Base-by-base conservation (phyloP, 2,888 invertebrate genomes). In the Diarsia brunnea region DNA sequence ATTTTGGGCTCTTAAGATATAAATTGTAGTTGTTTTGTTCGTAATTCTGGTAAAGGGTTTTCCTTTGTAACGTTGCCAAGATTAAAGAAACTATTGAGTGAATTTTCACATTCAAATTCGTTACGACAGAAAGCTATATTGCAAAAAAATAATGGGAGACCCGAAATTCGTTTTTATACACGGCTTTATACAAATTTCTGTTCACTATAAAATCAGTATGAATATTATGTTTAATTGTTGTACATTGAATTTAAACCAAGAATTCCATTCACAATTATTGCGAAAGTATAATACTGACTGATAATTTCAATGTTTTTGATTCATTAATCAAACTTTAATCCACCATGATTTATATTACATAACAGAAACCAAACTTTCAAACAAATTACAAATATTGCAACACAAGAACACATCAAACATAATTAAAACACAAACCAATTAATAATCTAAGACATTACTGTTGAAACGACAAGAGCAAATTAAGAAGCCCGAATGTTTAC, bases 381-480 rank as follows among this genome's bases (percentile, higher is more conserved):
- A n/a, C n/a, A 43, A 63, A 63, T 63, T 43, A 43, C 71, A 81
- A 60, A 83, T 43, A 8, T 88, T 89, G 77, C 85, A 85, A 89
- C 87, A 86, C 82, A 65, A 67, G 21, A 83, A 81, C 85, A 73
- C 24, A 86, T 75, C 65, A 85, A 87, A 88, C 51, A 84, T 89
- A 90, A 92, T 91, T 92, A 91, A 89, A 90, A 90, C 78, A 84
- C 75, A 31, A 77, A 91, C 86, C 88, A 90, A 92, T 93, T 91
- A 92, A 90, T 91, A 87, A 80, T 76, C 77, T 75, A 75, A 83
- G 78, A 84, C 85, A 88, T 87, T 88, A 88, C 78, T 82, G 82
- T 90, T 85, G 91, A 84, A 84, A 85, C 71, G 88, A 86, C 87
- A 89, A 89, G 85, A 90, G 88, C 78, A 89, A 91, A 91, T 91